Evolutionary conservation across 2,797 vertebrate species (phyloP).

Genomic region (Leucoraja ocellata): DNA sequence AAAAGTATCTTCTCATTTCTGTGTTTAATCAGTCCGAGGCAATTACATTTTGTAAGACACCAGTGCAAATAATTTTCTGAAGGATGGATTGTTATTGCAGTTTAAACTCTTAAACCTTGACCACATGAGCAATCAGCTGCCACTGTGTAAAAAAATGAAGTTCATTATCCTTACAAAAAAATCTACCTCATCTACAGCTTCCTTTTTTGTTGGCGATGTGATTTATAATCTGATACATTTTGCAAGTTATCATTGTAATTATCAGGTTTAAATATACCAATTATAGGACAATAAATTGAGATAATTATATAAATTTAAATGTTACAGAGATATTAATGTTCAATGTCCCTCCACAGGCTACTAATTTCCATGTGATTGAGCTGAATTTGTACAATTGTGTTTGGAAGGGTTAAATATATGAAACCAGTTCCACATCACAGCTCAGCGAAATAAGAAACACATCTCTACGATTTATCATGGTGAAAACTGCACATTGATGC

Average conservation of each 20-base stretch:
- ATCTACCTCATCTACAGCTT: neutral
- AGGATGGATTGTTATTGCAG: neutral
- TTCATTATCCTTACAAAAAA: neutral
- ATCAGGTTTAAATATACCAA: slow-evolving; percentile 9
- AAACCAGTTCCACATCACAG: slow-evolving; percentile 17
- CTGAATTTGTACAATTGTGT: neutral
- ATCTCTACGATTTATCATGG: neutral
- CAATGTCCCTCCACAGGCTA: neutral
- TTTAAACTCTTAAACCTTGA: neutral
- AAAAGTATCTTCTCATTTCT: too few relatives aligned
- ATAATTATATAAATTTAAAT: slow-evolving; percentile 17
- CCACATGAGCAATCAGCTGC: neutral
- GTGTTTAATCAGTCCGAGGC: neutral
- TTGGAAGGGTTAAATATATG: neutral
- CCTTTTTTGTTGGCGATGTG: neutral
- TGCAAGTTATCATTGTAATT: slow-evolving; percentile 6
- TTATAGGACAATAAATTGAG: slow-evolving; percentile 25
- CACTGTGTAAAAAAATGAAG: neutral
- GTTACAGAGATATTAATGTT: slow-evolving; percentile 10
- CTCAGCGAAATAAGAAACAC: neutral
- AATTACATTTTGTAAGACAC: neutral
- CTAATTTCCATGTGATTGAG: neutral
- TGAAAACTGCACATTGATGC: neutral
- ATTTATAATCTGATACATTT: slow-evolving; percentile 12
- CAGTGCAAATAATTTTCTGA: neutral